Evolutionary conservation across 2,113 vertebrate genomes (phyloP).

Genomic region (Serilophus lunatus): DNA sequence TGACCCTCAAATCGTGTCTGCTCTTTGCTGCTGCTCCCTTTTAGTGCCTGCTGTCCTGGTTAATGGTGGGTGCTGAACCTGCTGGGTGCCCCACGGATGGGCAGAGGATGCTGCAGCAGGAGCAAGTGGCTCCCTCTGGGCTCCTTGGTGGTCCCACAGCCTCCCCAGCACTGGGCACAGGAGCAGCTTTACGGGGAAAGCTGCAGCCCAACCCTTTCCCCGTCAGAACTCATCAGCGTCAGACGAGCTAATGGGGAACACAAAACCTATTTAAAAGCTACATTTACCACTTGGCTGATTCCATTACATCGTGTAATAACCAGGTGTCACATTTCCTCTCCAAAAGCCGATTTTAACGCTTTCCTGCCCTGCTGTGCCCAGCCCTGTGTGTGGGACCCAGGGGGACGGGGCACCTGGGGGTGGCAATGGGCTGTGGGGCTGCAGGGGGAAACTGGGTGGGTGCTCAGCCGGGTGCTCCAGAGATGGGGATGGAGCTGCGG

Average conservation of each 20-base stretch:
- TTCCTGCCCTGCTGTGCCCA: constrained; percentile 75
- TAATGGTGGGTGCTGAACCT: not conserved
- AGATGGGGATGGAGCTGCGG: fast-evolving
- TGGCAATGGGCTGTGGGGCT: not conserved
- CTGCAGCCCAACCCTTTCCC: constrained; percentile 82
- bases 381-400: too few species aligned
- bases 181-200: constrained; percentile 44
- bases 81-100: fast-evolving
- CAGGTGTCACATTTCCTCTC: constrained; percentile 91
- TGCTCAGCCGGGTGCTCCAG: fast-evolving
- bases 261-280: constrained; percentile 96
- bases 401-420: not conserved
- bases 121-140: not conserved
- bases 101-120: fast-evolving
- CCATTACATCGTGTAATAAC: constrained; percentile 93
- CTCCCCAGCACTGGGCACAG: not conserved
- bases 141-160: not conserved
- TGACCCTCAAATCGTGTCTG: too few species aligned
- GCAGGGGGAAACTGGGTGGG: fast-evolving
- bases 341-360: constrained; percentile 82
- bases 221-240: constrained; percentile 89
- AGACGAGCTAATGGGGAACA: constrained; percentile 89
- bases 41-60: not conserved
- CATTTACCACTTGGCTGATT: constrained; percentile 98
- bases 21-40: not conserved